A percentile compares a stretch with the other conserved stretches of the same genome.
These are phyloP conservation scores for Cristatella mucedo DNA, from an alignment of 2,888 invertebrate species.

Conservation along the genomic window DNA sequence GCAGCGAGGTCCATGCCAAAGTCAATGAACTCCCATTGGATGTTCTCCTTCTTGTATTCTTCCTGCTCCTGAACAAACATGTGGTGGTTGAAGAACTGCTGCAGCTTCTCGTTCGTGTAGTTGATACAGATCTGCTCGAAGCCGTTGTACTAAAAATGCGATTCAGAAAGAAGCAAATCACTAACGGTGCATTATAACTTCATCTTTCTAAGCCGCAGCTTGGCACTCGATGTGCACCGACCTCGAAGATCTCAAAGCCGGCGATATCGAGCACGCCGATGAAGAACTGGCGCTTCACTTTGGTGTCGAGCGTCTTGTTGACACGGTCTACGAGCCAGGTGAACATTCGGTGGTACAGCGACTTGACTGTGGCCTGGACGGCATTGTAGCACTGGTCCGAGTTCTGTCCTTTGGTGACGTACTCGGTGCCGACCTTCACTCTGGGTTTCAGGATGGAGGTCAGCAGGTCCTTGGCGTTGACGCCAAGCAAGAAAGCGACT, in stretches of 20 bases:
- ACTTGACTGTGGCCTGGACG: slow-evolving; percentile 41
- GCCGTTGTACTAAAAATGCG: slow-evolving; percentile 74
- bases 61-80: slow-evolving; percentile 96
- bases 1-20: slow-evolving; percentile 90
- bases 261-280: slow-evolving; percentile 99
- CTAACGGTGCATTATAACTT: too few species aligned
- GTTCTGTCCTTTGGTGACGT: slow-evolving; percentile 96
- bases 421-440: slow-evolving; percentile 90
- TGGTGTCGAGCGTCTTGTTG: slow-evolving; percentile 97
- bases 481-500: slow-evolving; percentile 80
- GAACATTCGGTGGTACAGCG: slow-evolving; percentile 42
- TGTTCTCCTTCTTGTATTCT: slow-evolving; percentile 82
- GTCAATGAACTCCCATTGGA: slow-evolving; percentile 89
- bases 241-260: slow-evolving; percentile 99
- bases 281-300: slow-evolving; percentile 95
- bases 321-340: slow-evolving; percentile 90
- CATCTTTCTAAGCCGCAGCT: too few species aligned
- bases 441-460: slow-evolving; percentile 65
- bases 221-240: too few species aligned
- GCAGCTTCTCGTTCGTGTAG: slow-evolving; percentile 92
- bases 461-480: slow-evolving; percentile 72
- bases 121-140: slow-evolving; percentile 97
- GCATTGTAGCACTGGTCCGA: slow-evolving; percentile 50
- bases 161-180: too few species aligned
- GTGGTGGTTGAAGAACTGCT: slow-evolving; percentile 95